These are phyloP conservation scores for Andinoacara biseriatus DNA, from an alignment of 2,113 vertebrate species.

Conservation along the genomic window DNA sequence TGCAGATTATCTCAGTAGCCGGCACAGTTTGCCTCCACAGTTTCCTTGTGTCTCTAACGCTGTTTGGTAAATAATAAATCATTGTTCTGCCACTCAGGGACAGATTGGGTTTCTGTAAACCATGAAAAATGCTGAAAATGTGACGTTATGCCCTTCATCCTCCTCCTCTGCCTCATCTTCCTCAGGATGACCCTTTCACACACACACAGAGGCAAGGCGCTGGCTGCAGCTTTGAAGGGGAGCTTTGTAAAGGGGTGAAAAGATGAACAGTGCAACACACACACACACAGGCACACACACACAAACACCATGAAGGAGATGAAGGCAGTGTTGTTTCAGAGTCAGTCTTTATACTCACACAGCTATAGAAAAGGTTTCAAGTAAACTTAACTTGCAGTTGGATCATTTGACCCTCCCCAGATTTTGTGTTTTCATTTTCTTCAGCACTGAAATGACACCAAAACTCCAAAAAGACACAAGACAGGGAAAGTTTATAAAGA, in stretches of 20 bases:
- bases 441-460: not conserved
- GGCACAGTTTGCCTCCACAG: too few relatives aligned
- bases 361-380: not conserved
- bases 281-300: constrained; percentile 10
- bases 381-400: not conserved
- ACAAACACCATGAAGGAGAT: constrained; percentile 21
- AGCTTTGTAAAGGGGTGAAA: constrained; percentile 49
- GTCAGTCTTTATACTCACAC: constrained; percentile 32
- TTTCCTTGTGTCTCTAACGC: not conserved
- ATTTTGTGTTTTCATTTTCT: not conserved
- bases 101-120: not conserved
- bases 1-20: not conserved
- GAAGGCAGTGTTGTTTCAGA: constrained; percentile 56
- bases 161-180: not conserved
- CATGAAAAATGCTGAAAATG: not conserved
- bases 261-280: constrained; percentile 24
- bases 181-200: not conserved
- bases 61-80: not conserved
- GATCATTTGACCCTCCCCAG: not conserved
- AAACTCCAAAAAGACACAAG: not conserved
- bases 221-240: constrained; percentile 51
- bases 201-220: not conserved
- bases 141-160: not conserved
- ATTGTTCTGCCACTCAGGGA: not conserved
- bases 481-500: not conserved